Base-by-base conservation (phyloP, 1,140 invertebrate genomes). In the Leptonema lineaticorne region DNA sequence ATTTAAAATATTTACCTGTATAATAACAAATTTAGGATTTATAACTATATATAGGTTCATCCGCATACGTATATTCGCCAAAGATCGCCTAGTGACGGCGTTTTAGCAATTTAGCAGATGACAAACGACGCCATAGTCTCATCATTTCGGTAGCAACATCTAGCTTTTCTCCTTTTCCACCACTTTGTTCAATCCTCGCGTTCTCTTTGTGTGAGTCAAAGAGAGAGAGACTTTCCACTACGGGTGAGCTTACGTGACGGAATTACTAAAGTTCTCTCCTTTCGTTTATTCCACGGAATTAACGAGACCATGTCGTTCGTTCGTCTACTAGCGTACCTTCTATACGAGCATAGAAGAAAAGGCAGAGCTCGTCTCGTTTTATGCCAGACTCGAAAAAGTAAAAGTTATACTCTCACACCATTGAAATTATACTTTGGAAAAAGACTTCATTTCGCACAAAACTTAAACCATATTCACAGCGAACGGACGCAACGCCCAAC, bases 161-260 rank as follows among this genome's bases (percentile, higher is more conserved):
- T 16, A 14, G 37, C 48, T 20, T 53, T 3, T 20, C 48, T 26
- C 48, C 48, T 11, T 53, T 20, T 41, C 37, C 37, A 11, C 30
- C 37, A 41, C 37, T 41, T 16, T 41, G 11, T 41, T 16, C 37
- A 16, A 9, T 16, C 16, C 37, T 41, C 48, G 48, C 56, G 56
- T 11, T 41, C 29, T 33, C 58, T n/a, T n/a, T n/a, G n/a, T n/a
- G n/a, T n/a, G n/a, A n/a, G n/a, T n/a, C n/a, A n/a, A n/a, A n/a
- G n/a, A n/a, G n/a, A n/a, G n/a, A n/a, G n/a, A n/a, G n/a, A n/a
- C n/a, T n/a, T n/a, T n/a, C n/a, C n/a, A n/a, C n/a, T n/a, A n/a
- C 37, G 37, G 37, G 16, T 57, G n/a, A 28, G 56, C 29, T n/a
- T 63, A 63, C 60, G 60, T 63, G 60, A 63, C 60, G 60, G 30